Percentiles rank a stretch among this genome's conserved stretches.
phyloP scores from a whole-genome alignment of 1,140 invertebrate species.

The Araneus ventricosus region DNA sequence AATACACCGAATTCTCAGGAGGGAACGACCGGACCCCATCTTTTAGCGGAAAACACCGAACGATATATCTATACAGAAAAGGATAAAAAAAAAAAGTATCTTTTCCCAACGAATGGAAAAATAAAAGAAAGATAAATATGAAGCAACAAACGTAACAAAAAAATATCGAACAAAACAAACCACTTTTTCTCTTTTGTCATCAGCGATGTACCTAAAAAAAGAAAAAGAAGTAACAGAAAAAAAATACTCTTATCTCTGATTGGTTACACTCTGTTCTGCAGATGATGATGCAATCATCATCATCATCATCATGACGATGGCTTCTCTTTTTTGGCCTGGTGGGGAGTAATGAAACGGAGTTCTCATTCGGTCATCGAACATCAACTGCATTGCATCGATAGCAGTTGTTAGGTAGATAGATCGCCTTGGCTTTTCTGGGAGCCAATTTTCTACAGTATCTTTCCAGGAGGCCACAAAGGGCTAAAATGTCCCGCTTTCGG shows the following conservation, averaged over 20 bases:
- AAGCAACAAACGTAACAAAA: background rate
- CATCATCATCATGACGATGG: conserved; percentile 57
- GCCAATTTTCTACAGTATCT: conserved; percentile 18
- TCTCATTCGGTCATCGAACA: background rate
- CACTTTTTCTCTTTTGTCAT: conserved; percentile 46
- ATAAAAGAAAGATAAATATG: conserved; percentile 25
- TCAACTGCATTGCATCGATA: conserved; percentile 8
- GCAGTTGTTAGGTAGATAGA: conserved; percentile 13
- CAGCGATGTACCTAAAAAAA: background rate
- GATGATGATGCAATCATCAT: conserved; percentile 63
- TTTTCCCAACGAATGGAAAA: background rate
- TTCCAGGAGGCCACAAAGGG: background rate
- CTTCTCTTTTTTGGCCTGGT: conserved; percentile 30
- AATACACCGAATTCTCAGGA: background rate
- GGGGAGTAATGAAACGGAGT: background rate
- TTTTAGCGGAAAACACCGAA: background rate
- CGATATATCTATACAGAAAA: background rate
- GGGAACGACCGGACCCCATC: background rate
- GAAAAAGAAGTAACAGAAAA: background rate
- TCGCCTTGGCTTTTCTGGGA: background rate
- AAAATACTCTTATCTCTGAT: conserved; percentile 54
- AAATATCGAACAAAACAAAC: background rate
- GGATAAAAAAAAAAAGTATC: background rate
- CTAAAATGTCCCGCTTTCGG: background rate
- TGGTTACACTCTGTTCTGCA: conserved; percentile 46